Conservation (phyloP, 2,888 invertebrate genomes). For the Tenthredo scrophulariae region DNA sequence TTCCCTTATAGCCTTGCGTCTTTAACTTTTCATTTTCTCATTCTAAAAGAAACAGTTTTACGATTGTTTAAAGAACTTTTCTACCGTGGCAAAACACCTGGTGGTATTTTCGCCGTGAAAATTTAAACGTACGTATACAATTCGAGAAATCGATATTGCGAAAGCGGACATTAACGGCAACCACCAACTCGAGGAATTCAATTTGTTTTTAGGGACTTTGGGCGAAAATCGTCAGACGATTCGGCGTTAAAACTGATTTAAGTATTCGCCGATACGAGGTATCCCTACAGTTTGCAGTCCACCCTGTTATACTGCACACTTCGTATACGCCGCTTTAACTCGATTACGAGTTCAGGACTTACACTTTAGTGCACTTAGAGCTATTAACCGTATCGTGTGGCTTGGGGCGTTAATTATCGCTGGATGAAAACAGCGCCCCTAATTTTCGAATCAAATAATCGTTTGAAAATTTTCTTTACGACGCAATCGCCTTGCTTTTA, state of each 20-base stretch:
- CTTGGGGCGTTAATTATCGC: constrained; percentile 29
- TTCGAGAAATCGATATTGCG: not conserved
- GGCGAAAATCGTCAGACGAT: not conserved
- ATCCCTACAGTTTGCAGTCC: constrained; percentile 2
- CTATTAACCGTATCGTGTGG: constrained; percentile 23
- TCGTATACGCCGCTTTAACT: constrained; percentile 37
- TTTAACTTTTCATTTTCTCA: constrained; percentile 25
- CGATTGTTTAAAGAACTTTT: constrained; percentile 18
- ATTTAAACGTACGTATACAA: not conserved
- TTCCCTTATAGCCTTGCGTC: not conserved
- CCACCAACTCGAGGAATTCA: not conserved
- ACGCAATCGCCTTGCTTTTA: not conserved
- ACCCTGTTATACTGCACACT: not conserved
- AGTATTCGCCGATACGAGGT: not conserved
- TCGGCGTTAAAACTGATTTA: not conserved
- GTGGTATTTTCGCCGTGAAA: not conserved
- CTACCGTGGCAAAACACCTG: not conserved
- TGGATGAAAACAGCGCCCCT: not conserved
- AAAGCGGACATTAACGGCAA: not conserved
- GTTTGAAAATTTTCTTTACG: constrained; percentile 28
- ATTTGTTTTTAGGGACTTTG: not conserved
- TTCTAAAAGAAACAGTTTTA: constrained; percentile 27
- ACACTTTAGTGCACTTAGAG: constrained; percentile 41
- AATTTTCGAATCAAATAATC: constrained; percentile 36
- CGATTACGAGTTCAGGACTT: constrained; percentile 51